Evolutionary conservation across 2,797 vertebrate genomes (phyloP).

Genomic region (Synanceia verrucosa): DNA sequence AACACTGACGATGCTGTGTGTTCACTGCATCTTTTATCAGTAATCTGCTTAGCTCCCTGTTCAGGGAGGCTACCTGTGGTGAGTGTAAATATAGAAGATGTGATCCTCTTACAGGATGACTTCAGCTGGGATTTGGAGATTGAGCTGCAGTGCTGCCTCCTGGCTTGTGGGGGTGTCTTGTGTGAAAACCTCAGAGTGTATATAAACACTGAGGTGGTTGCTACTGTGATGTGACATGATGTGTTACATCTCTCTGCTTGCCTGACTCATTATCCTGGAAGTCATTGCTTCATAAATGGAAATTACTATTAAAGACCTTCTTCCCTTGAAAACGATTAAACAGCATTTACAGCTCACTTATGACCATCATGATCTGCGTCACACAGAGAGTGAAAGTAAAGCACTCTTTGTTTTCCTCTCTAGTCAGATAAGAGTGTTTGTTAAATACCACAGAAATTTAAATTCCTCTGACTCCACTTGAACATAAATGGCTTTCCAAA

Average conservation of each 20-base stretch:
- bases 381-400: slow-evolving; percentile 10
- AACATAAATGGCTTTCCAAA: not conserved
- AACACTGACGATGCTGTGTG: not conserved
- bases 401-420: slow-evolving; percentile 4
- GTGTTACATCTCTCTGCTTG: slow-evolving; percentile 12
- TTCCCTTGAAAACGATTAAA: not conserved
- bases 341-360: not conserved
- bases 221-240: no score
- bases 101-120: slow-evolving; percentile 72
- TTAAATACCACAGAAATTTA: slow-evolving; percentile 3
- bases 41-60: slow-evolving; percentile 70
- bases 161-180: slow-evolving; percentile 5
- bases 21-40: slow-evolving; percentile 25
- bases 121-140: slow-evolving; percentile 55
- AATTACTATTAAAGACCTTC: slow-evolving; percentile 12
- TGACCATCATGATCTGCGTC: slow-evolving; percentile 8
- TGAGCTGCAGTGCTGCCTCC: slow-evolving; percentile 24
- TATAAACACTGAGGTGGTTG: no score
- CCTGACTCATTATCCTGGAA: slow-evolving; percentile 10
- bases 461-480: not conserved
- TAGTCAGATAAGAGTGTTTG: slow-evolving; percentile 15
- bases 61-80: slow-evolving; percentile 43
- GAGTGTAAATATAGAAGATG: slow-evolving; percentile 67
- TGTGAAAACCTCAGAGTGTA: no score
- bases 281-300: slow-evolving; percentile 1